Base-by-base conservation (phyloP, 2,888 invertebrate species). In the Empis livida region DNA sequence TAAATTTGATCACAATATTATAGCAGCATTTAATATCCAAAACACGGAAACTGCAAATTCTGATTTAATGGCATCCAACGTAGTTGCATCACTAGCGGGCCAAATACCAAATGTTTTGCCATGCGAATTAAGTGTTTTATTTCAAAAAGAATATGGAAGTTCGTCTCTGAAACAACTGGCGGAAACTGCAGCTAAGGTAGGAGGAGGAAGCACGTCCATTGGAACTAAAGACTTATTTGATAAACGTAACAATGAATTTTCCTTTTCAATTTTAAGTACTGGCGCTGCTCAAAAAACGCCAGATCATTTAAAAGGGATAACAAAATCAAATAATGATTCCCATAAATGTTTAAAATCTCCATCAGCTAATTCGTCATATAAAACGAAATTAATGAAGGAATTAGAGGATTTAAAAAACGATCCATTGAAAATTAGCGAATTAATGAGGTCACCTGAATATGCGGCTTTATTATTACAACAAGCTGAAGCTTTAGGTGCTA, bases 391-490 rank as follows among this genome's bases (percentile, higher is more conserved):
- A 1, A 68, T 68, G 67, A 67, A 67, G 39, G 68, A 69, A 46
- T 52, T 68, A 38, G 68, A 68, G 40, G 67, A 68, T 49, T 57
- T 67, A 1, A 70, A 68, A 50, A 66, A 67, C 44, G 70, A 70
- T 58, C 67, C 68, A 2, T 50, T 67, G 3, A 69, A 69, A 54
- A 66, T 69, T 60, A 67, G 66, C 42, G 70, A 70, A 48, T 53
- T 69, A 2, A 67, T 70, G 53, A 61, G 68, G 1, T 70, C 69
- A 6, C 68, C 69, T 1, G 70, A 70, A 49, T 70, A 70, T 50
- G 68, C 70, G 0, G 66, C 68, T 0, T 52, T 70, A 14, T 50
- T 70, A 35, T 51, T 70, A 48, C 68, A 70, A 49, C 70, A 70
- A 51, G 70, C 70, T 1, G 67, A 68, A 48, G 67, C 67, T 2